These are phyloP conservation scores for Busseola fusca DNA, from an alignment of 2,888 invertebrate genomes.

Conservation along the genomic window DNA sequence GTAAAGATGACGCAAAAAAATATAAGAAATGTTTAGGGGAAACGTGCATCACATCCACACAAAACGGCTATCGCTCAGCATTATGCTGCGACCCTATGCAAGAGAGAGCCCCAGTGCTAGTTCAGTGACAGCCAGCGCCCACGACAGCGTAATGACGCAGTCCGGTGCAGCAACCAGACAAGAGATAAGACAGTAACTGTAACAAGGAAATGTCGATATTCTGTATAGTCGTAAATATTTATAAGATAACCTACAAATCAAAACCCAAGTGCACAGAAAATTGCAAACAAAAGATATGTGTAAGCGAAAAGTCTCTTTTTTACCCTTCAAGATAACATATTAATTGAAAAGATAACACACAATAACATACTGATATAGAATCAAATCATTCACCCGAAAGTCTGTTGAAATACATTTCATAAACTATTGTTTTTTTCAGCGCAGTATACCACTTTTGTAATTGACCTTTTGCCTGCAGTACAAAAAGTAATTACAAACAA, in stretches of 20 bases:
- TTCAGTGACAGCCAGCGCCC: too few species aligned
- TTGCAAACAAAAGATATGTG: neutral
- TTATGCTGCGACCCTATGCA: too few species aligned
- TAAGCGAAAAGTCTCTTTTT: neutral
- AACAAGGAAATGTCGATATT: neutral
- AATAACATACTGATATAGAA: conserved; percentile 7
- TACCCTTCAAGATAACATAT: conserved; percentile 12
- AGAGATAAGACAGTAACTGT: too few species aligned
- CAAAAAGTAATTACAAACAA: conserved; percentile 35
- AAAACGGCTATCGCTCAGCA: too few species aligned
- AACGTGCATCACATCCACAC: too few species aligned
- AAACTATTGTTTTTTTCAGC: conserved; percentile 28
- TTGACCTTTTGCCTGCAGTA: conserved; percentile 11
- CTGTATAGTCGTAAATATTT: neutral
- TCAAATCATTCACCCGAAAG: neutral
- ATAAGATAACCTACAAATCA: neutral
- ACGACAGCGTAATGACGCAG: too few species aligned
- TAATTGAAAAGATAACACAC: conserved; percentile 14
- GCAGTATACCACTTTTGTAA: conserved; percentile 13
- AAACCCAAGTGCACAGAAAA: neutral
- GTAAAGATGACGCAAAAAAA: too few species aligned
- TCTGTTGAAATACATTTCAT: neutral
- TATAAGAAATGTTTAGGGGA: too few species aligned
- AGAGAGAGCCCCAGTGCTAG: too few species aligned
- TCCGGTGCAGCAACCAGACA: too few species aligned